These are phyloP conservation scores for Chaenodraco wilsoni DNA, from an alignment of 2,797 vertebrate species.

Conservation along the genomic window DNA sequence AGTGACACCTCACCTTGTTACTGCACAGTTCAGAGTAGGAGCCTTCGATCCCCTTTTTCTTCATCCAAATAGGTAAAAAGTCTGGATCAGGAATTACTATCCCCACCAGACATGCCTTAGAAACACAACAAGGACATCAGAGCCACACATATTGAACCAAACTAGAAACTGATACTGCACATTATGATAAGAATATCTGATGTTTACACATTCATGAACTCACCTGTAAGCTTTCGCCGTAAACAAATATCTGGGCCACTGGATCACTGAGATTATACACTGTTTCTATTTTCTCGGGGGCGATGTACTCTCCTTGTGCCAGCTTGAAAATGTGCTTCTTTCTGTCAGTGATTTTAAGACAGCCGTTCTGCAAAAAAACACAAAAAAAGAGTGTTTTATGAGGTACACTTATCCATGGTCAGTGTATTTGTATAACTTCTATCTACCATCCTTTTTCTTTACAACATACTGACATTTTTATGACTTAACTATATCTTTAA, in stretches of 20 bases:
- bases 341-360: slow-evolving; percentile 94
- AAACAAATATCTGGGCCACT: slow-evolving; percentile 92
- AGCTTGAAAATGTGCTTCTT: slow-evolving; percentile 99
- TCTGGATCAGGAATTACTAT: slow-evolving; percentile 93
- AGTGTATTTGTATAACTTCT: too few relatives aligned
- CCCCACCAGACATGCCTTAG: slow-evolving; percentile 91
- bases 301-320: slow-evolving; percentile 98
- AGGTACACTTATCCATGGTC: too few relatives aligned
- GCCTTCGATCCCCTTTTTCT: slow-evolving; percentile 88
- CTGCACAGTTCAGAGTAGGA: slow-evolving; percentile 90
- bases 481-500: too few relatives aligned
- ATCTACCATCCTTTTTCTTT: too few relatives aligned
- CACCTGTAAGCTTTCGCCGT: slow-evolving; percentile 97
- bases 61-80: slow-evolving; percentile 86
- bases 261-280: slow-evolving; percentile 89
- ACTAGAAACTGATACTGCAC: background rate
- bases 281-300: slow-evolving; percentile 97
- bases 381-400: background rate
- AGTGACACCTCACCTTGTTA: slow-evolving; percentile 82
- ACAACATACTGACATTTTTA: too few relatives aligned
- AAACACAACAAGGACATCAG: slow-evolving; percentile 11
- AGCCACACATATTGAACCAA: background rate
- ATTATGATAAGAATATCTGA: background rate
- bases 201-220: background rate
- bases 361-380: slow-evolving; percentile 88